phyloP scores from a whole-genome alignment of 35 echinoderm and acorn worm genomes.

The Heliocidaris tuberculata region DNA sequence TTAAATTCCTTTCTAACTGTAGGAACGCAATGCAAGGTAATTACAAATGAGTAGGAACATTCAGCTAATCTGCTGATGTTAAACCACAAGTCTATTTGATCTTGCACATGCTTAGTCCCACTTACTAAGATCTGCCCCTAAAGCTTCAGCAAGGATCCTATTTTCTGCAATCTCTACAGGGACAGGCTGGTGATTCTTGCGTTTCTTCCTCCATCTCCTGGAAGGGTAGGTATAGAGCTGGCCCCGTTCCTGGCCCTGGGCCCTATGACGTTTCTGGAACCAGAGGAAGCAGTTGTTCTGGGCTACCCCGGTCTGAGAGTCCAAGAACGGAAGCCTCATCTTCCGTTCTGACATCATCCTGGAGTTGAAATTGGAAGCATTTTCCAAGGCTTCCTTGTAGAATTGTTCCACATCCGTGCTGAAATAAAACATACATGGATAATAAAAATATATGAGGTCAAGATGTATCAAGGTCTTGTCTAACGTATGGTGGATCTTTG shows the following conservation, averaged over 20 bases:
- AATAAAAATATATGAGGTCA: not conserved
- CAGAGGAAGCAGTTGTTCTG: slow-evolving; percentile 97
- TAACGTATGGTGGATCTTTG: too few relatives aligned
- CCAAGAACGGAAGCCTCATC: slow-evolving; percentile 80
- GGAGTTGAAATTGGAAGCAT: slow-evolving; percentile 90
- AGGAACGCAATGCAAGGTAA: not conserved
- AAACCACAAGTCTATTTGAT: too few relatives aligned
- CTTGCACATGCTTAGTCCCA: not conserved
- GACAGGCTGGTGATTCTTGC: slow-evolving; percentile 55
- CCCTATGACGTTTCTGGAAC: slow-evolving; percentile 84
- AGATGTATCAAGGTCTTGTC: too few relatives aligned
- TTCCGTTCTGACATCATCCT: slow-evolving; percentile 86
- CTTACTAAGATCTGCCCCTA: slow-evolving; percentile 46
- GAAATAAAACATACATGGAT: slow-evolving; percentile 14
- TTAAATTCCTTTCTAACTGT: not conserved
- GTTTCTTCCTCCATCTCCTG: slow-evolving; percentile 85
- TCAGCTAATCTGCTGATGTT: not conserved
- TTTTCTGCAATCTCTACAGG: slow-evolving; percentile 9
- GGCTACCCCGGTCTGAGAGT: slow-evolving; percentile 95
- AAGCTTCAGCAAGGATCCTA: slow-evolving; percentile 38
- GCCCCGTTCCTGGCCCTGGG: slow-evolving; percentile 69
- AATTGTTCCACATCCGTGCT: slow-evolving; percentile 84
- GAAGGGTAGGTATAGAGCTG: slow-evolving; percentile 94
- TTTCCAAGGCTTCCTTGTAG: slow-evolving; percentile 96
- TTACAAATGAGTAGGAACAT: not conserved